Percentiles rank a stretch among this genome's conserved stretches.
phyloP scores from a whole-genome alignment of 2,888 invertebrate species.

The Heteropelma amictum region DNA sequence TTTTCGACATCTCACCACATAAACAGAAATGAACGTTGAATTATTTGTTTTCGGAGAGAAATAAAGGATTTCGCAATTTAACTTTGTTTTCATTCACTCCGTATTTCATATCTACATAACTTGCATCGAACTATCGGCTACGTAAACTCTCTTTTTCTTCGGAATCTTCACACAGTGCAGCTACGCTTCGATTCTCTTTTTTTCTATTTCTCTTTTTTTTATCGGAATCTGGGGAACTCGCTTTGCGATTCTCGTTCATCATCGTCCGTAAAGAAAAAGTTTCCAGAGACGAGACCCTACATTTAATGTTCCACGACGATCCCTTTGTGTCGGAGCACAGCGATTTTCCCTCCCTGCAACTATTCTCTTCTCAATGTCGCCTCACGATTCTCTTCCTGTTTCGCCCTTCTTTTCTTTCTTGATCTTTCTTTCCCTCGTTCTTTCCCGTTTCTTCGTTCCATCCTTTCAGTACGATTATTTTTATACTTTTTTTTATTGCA shows the following conservation, averaged over 20 bases:
- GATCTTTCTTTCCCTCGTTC: background rate
- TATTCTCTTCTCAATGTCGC: constrained; percentile 27
- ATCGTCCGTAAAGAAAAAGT: constrained; percentile 38
- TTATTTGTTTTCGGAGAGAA: too few relatives aligned
- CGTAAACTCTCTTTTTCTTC: background rate
- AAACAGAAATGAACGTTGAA: too few relatives aligned
- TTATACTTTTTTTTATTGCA: constrained; percentile 9
- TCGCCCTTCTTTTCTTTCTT: background rate
- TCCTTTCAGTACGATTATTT: background rate
- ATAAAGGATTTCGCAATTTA: too few relatives aligned
- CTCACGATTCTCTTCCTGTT: background rate
- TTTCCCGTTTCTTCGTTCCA: background rate
- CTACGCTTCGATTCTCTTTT: constrained; percentile 2
- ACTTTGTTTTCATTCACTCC: too few relatives aligned
- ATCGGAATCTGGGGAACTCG: constrained; percentile 26
- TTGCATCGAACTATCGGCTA: background rate
- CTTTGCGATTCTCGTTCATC: constrained; percentile 47
- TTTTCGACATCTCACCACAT: too few relatives aligned
- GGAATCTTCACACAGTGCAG: background rate
- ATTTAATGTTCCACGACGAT: constrained; percentile 43
- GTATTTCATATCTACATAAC: background rate
- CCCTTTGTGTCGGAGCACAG: constrained; percentile 43
- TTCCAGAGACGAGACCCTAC: constrained; percentile 24
- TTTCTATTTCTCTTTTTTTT: constrained; percentile 19
- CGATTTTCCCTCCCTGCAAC: constrained; percentile 43